phyloP scores from a whole-genome alignment of 2,888 invertebrate genomes.

The Orchestes rusci region DNA sequence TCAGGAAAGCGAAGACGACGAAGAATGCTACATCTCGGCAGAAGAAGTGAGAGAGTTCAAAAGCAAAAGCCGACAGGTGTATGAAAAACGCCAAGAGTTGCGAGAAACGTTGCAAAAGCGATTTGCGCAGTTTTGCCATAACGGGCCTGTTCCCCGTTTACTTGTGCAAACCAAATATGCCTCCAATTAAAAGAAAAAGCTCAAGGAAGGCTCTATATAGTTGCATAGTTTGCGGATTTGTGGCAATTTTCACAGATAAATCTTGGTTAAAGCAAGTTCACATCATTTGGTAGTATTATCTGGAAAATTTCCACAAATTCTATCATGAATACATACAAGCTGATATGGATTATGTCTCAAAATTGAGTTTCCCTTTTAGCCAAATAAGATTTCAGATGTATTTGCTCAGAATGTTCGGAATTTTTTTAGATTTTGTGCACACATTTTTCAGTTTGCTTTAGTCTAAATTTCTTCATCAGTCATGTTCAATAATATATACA shows the following conservation, averaged over 20 bases:
- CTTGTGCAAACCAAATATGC: slow-evolving; percentile 41
- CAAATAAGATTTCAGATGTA: too few species aligned
- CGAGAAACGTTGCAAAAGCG: slow-evolving; percentile 74
- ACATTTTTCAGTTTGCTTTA: too few species aligned
- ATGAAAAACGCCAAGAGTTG: slow-evolving; percentile 73
- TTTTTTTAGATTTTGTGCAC: too few species aligned
- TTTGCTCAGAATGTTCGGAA: too few species aligned
- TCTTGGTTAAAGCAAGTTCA: not conserved
- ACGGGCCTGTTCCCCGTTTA: slow-evolving; percentile 43
- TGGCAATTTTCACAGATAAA: not conserved
- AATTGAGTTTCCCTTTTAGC: too few species aligned
- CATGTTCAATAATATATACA: too few species aligned
- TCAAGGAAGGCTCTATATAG: not conserved
- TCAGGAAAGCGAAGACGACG: slow-evolving; percentile 71
- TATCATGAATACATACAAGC: too few species aligned
- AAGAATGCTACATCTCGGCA: slow-evolving; percentile 71
- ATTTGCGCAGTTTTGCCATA: slow-evolving; percentile 72
- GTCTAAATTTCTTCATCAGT: too few species aligned
- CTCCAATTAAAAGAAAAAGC: slow-evolving; percentile 37
- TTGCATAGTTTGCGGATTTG: too few species aligned
- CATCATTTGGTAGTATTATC: too few species aligned
- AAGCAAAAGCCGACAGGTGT: slow-evolving; percentile 68
- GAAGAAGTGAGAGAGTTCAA: slow-evolving; percentile 85
- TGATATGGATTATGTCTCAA: too few species aligned
- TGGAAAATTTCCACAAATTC: too few species aligned